Percentiles rank a stretch among this genome's conserved stretches.
Evolutionary conservation across 2,797 vertebrate species (phyloP).

Genomic region (Cynodonichthys magdalenae): DNA sequence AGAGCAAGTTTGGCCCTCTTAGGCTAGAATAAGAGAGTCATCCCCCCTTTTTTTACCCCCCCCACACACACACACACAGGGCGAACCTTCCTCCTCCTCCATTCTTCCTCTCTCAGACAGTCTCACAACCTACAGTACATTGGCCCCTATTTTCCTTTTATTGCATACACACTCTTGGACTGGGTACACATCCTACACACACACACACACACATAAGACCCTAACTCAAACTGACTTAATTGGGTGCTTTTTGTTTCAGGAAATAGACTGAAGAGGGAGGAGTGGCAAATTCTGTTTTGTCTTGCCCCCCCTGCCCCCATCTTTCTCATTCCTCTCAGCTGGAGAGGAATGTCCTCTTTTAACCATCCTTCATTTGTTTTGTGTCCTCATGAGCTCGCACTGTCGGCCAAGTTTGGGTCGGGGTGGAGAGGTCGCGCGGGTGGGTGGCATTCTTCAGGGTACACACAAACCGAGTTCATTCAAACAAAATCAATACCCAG

Average conservation of each 20-base stretch:
- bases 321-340: conserved; percentile 43
- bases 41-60: neutral
- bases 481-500: conserved; percentile 56
- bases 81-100: conserved; percentile 23
- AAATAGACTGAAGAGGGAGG: conserved; percentile 45
- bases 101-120: conserved; percentile 36
- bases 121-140: conserved; percentile 54
- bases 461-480: conserved; percentile 48
- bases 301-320: conserved; percentile 25
- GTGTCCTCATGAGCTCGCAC: conserved; percentile 18
- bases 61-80: conserved; percentile 4
- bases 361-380: conserved; percentile 37
- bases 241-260: conserved; percentile 79
- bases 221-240: conserved; percentile 82
- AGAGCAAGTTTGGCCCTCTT: conserved; percentile 80
- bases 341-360: conserved; percentile 45
- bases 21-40: conserved; percentile 49
- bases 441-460: conserved; percentile 40
- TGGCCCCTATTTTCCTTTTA: conserved; percentile 54
- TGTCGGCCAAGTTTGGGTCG: conserved; percentile 24
- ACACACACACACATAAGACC: conserved; percentile 55
- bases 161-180: conserved; percentile 49
- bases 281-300: conserved; percentile 44
- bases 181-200: conserved; percentile 34
- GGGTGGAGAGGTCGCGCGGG: conserved; percentile 17